These are phyloP conservation scores for Drosophila cracens DNA, from an alignment of 2,888 invertebrate genomes.

Conservation along the genomic window DNA sequence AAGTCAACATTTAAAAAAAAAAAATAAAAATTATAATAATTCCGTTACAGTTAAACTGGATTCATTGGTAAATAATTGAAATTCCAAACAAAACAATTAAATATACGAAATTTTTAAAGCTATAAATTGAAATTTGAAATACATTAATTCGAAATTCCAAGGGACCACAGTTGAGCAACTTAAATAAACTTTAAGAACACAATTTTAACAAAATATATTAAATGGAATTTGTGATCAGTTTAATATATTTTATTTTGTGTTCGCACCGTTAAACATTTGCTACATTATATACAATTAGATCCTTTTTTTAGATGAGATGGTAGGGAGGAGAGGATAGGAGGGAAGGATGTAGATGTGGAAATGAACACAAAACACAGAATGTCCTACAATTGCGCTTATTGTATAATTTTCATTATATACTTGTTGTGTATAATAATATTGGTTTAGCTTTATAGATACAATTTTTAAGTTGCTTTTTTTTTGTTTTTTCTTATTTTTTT, in stretches of 20 bases:
- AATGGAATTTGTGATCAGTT: conserved; percentile 1
- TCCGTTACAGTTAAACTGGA: not conserved
- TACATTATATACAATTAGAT: conserved; percentile 54
- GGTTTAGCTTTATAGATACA: conserved; percentile 67
- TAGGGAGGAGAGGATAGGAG: too few species aligned
- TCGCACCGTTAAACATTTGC: conserved; percentile 36
- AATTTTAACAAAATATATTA: not conserved
- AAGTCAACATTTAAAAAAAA: not conserved
- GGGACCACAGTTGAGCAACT: not conserved
- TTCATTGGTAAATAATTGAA: not conserved
- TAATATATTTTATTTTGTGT: conserved; percentile 34
- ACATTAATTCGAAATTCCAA: not conserved
- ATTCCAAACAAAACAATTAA: not conserved
- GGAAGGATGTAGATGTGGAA: not conserved
- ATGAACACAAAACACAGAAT: conserved; percentile 17
- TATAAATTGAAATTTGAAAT: not conserved
- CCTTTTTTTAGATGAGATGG: too few species aligned
- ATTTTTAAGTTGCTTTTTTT: not conserved
- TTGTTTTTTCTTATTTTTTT: not conserved
- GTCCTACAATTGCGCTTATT: conserved; percentile 11
- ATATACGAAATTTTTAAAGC: not conserved
- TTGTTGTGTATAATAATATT: conserved; percentile 11
- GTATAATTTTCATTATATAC: conserved; percentile 25
- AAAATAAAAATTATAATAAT: not conserved
- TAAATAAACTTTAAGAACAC: not conserved